These are phyloP conservation scores for Hephaestus fuliginosus DNA, from an alignment of 2,797 vertebrate genomes.

Conservation along the genomic window DNA sequence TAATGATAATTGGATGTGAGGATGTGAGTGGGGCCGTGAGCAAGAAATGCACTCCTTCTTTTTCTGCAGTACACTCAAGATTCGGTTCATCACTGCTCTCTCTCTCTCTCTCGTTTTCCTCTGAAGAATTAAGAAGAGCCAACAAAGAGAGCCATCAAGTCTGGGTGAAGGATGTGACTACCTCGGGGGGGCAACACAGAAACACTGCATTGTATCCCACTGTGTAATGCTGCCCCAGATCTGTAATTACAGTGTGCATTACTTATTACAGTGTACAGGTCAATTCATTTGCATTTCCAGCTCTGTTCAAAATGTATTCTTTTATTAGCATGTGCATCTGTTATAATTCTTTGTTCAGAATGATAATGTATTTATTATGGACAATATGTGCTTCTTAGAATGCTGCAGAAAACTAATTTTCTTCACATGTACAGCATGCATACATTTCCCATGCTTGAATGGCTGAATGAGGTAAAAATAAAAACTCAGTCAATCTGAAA, in stretches of 20 bases:
- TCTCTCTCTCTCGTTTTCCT: slow-evolving; percentile 25
- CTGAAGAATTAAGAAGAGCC: slow-evolving; percentile 52
- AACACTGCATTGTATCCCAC: slow-evolving; percentile 46
- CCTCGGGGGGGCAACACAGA: slow-evolving; percentile 58
- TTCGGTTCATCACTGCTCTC: slow-evolving; percentile 56
- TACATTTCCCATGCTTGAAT: neutral
- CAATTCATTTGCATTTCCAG: slow-evolving; percentile 45
- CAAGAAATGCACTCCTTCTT: slow-evolving; percentile 66
- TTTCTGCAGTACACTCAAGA: slow-evolving; percentile 39
- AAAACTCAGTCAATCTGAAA: neutral
- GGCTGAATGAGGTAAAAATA: neutral
- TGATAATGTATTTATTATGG: slow-evolving; percentile 1
- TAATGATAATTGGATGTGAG: slow-evolving; percentile 85
- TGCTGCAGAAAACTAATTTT: neutral
- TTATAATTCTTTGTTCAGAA: neutral
- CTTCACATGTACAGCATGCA: neutral
- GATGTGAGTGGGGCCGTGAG: slow-evolving; percentile 73
- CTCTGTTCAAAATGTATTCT: slow-evolving; percentile 22
- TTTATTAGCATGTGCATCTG: slow-evolving; percentile 19
- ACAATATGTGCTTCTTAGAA: slow-evolving; percentile 8
- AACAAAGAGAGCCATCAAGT: slow-evolving; percentile 52
- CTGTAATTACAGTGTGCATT: slow-evolving; percentile 64
- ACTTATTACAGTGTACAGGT: slow-evolving; percentile 52
- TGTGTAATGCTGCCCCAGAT: slow-evolving; percentile 70
- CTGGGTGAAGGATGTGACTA: slow-evolving; percentile 54